phyloP scores from a whole-genome alignment of 2,113 vertebrate genomes.

The Gymnobelideus leadbeateri region DNA sequence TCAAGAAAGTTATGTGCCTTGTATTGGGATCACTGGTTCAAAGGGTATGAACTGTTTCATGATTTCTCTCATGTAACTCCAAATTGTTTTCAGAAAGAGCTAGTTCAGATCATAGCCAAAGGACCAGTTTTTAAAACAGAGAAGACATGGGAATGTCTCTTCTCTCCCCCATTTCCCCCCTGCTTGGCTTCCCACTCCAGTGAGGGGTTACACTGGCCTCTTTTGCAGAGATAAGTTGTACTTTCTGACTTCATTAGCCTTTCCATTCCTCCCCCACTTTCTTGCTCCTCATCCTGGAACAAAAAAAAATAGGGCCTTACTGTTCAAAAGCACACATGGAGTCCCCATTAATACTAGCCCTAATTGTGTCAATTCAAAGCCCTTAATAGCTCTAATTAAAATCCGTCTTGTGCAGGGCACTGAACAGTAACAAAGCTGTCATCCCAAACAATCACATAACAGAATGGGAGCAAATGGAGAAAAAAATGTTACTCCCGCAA shows the following conservation, averaged over 20 bases:
- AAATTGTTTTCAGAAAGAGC: not conserved
- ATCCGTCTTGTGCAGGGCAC: conserved; percentile 86
- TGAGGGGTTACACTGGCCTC: conserved; percentile 80
- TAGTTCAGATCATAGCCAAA: not conserved
- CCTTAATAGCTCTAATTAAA: conserved; percentile 96
- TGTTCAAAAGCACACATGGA: conserved; percentile 88
- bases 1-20: not conserved
- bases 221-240: conserved; percentile 85
- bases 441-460: conserved; percentile 86
- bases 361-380: conserved; percentile 94
- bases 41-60: not conserved
- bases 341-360: conserved; percentile 90
- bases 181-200: conserved; percentile 57
- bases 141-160: conserved; percentile 27
- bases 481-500: conserved; percentile 59
- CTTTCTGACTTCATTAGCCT: conserved; percentile 85
- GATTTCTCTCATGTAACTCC: not conserved
- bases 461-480: conserved; percentile 54
- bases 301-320: conserved; percentile 84
- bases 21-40: not conserved
- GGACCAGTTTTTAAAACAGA: not conserved
- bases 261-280: conserved; percentile 68
- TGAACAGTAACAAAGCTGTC: conserved; percentile 89
- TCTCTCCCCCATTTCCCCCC: not conserved
- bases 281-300: conserved; percentile 81